A percentile compares a stretch with the other conserved stretches of the same genome.
These are phyloP conservation scores for Cepaea hortensis DNA, from an alignment of 2,888 invertebrate species.

Conservation along the genomic window DNA sequence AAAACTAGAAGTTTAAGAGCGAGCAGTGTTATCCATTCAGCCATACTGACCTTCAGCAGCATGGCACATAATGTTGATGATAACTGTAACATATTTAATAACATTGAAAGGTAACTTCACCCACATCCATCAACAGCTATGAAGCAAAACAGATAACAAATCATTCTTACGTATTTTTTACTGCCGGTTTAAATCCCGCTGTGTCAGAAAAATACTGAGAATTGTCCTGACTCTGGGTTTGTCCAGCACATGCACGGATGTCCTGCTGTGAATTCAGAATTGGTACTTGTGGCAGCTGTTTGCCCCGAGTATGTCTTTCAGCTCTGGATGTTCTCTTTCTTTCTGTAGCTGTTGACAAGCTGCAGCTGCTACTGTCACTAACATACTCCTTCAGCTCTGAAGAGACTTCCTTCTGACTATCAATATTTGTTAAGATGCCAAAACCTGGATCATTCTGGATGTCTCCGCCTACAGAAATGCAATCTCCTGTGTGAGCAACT, in stretches of 20 bases:
- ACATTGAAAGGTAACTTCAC: too few species aligned
- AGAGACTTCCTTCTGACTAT: neutral
- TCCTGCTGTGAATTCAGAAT: neutral
- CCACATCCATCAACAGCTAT: too few species aligned
- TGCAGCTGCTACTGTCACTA: slow-evolving; percentile 20
- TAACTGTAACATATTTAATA: too few species aligned
- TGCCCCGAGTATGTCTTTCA: neutral
- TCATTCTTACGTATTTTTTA: slow-evolving; percentile 11
- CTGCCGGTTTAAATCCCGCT: neutral
- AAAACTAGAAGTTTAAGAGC: too few species aligned
- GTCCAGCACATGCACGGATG: neutral
- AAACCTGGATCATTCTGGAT: slow-evolving; percentile 16
- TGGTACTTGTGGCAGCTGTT: slow-evolving; percentile 40
- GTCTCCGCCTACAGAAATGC: neutral
- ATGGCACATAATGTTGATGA: too few species aligned
- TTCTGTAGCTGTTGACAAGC: too few species aligned
- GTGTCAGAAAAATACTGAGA: neutral
- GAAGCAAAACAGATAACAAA: neutral
- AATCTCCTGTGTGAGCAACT: neutral
- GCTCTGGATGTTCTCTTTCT: neutral
- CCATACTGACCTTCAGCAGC: too few species aligned
- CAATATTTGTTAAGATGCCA: neutral
- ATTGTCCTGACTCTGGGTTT: slow-evolving; percentile 2
- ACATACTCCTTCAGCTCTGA: slow-evolving; percentile 2
- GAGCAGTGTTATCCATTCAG: too few species aligned